A percentile compares a stretch with the other conserved stretches of the same genome.
Evolutionary conservation across 1,140 invertebrate species (phyloP).

Genomic region (Marisa cornuarietis): DNA sequence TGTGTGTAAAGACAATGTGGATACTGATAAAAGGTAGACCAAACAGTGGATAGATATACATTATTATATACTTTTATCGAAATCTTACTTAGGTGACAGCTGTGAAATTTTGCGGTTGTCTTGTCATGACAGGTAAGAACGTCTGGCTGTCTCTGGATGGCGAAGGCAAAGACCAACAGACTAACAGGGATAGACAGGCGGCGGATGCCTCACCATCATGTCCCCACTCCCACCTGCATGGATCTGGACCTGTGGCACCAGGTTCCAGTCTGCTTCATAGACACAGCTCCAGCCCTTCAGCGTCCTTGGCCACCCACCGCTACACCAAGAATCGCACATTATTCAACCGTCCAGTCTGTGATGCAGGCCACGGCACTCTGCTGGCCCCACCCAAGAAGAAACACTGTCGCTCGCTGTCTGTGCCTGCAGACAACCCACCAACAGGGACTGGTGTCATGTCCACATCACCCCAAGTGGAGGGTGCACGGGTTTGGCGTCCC

Average conservation of each 20-base stretch:
- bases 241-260: too few species aligned
- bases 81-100: neutral
- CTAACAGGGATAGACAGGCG: neutral
- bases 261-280: too few species aligned
- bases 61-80: neutral
- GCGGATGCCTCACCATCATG: neutral
- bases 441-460: conserved; percentile 17
- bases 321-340: conserved; percentile 1
- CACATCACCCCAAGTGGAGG: conserved; percentile 18
- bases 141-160: conserved; percentile 17
- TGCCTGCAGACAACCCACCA: conserved; percentile 41
- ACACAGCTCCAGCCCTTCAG: too few species aligned
- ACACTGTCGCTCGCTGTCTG: conserved; percentile 54
- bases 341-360: conserved; percentile 31
- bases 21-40: conserved; percentile 3
- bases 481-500: conserved; percentile 13
- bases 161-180: conserved; percentile 14
- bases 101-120: neutral
- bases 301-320: neutral
- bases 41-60: conserved; percentile 3
- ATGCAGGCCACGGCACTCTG: conserved; percentile 29
- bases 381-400: conserved; percentile 56
- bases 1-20: neutral
- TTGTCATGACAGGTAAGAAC: conserved; percentile 7
- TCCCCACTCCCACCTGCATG: neutral